Base-by-base conservation (phyloP, 2,797 vertebrate species). In the Pitangus sulphuratus region DNA sequence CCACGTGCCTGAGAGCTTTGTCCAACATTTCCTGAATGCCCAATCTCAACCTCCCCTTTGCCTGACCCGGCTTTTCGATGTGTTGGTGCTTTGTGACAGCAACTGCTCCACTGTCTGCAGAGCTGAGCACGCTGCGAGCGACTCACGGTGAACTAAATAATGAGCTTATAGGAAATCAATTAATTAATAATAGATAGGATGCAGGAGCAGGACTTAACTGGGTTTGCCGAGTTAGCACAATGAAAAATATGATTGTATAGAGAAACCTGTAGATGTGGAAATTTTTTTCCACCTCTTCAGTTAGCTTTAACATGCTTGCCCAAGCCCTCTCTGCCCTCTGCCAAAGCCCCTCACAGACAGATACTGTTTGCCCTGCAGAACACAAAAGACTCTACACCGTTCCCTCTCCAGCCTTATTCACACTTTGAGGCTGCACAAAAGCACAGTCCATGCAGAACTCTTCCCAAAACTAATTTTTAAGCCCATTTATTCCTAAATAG, bases 121-220 rank as follows among this genome's bases (percentile, higher is more conserved):
- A 71, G 86, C 80, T 65, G 26, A 30, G 78, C 53, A 11, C 2
- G 1, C n/a, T 26, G 39, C 6, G 11, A 85, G 78, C 57, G 84
- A 61, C 61, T 80, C 76, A 37, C 30, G 39, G 57, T 1, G 0
- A 91, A 65, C 68, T 47, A 45, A 85, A 57, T 74, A 74, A 92
- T 9, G 42, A 94, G 48, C 44, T 79, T 48, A 68, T 65, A 85
- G 84, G 75, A 96, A 93, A 96, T 94, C 64, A 51, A 87, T 91
- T 79, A 77, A 93, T 95, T 97, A 93, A 91, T 95, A 95, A 90
- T 33, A 66, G 72, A 60, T 33, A 71, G 76, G 26, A 75, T 51
- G 78, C 60, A 35, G 42, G 25, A 78, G 65, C 57, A 57, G 31
- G 47, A 42, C 61, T 75, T 85, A 78, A 28, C 51, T 20, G 47